These are phyloP conservation scores for Epizoanthus scotinus DNA, from an alignment of 92 coral and sea anemone species.

Conservation along the genomic window DNA sequence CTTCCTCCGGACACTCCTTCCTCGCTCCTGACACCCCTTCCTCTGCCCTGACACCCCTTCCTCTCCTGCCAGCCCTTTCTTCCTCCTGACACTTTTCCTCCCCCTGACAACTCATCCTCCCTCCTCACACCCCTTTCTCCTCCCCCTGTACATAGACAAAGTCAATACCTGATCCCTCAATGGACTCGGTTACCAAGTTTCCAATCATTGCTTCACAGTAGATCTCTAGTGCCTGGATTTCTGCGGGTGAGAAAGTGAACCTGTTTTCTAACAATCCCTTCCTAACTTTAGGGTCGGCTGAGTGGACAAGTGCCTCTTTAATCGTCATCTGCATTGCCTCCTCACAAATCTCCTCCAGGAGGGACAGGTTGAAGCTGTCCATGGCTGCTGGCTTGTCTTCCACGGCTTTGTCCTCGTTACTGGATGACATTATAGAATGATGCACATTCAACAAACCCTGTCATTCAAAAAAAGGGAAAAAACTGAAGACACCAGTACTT, in stretches of 20 bases:
- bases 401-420: not conserved
- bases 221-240: slow-evolving; percentile 67
- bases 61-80: too few species aligned
- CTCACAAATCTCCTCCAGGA: slow-evolving; percentile 79
- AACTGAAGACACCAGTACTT: too few species aligned
- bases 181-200: slow-evolving; percentile 67
- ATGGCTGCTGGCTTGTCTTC: not conserved
- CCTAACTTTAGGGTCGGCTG: slow-evolving; percentile 77
- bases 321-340: slow-evolving; percentile 92
- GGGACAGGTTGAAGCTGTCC: slow-evolving; percentile 32
- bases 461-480: too few species aligned
- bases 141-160: too few species aligned
- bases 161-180: slow-evolving; percentile 25
- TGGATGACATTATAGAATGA: slow-evolving; percentile 2
- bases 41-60: too few species aligned
- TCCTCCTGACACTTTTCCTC: too few species aligned
- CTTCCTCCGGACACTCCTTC: too few species aligned
- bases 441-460: not conserved
- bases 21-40: too few species aligned
- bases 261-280: slow-evolving; percentile 69
- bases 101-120: too few species aligned
- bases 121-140: too few species aligned
- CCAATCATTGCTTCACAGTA: slow-evolving; percentile 85
- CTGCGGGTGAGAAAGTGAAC: slow-evolving; percentile 69
- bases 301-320: slow-evolving; percentile 78